These are phyloP conservation scores for Scomberomorus guttatus DNA, from an alignment of 2,797 vertebrate species.

Conservation along the genomic window DNA sequence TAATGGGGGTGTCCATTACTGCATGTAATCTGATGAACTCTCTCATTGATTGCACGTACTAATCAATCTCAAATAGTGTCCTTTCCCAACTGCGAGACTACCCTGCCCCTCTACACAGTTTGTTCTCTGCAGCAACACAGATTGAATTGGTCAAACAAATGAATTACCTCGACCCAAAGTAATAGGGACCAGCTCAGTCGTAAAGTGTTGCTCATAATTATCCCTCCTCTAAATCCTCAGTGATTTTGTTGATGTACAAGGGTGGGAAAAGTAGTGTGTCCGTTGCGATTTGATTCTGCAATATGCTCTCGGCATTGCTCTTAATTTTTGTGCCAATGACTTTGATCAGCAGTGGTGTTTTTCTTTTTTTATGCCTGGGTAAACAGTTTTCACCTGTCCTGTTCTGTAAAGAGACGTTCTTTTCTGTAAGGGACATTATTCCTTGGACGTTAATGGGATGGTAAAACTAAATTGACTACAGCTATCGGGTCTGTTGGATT, in stretches of 20 bases:
- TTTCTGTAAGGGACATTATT: conserved; percentile 34
- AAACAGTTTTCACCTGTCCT: conserved; percentile 35
- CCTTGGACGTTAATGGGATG: conserved; percentile 3
- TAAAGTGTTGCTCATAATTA: conserved; percentile 53
- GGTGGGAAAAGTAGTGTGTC: conserved; percentile 32
- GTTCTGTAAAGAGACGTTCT: conserved; percentile 19
- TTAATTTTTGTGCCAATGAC: conserved; percentile 68
- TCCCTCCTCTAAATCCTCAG: conserved; percentile 23
- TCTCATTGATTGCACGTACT: conserved; percentile 46
- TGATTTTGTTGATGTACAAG: conserved; percentile 33
- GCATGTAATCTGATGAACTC: conserved; percentile 50
- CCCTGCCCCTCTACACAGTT: conserved; percentile 21
- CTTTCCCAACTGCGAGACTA: conserved; percentile 9
- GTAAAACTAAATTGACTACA: conserved; percentile 45
- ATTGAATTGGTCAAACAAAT: conserved; percentile 51
- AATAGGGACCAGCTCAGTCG: conserved; percentile 57
- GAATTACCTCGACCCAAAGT: conserved; percentile 31
- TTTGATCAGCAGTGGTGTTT: conserved; percentile 47
- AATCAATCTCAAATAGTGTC: conserved; percentile 36
- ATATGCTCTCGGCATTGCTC: conserved; percentile 52
- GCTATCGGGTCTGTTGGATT: neutral
- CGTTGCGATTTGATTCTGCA: conserved; percentile 30
- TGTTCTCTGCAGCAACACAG: conserved; percentile 52
- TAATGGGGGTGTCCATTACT: conserved; percentile 17
- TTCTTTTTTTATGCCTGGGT: conserved; percentile 37